Percentiles rank a stretch among this genome's conserved stretches.
Evolutionary conservation across 2,113 vertebrate genomes (phyloP).

Genomic region (Daphoenositta chrysoptera): DNA sequence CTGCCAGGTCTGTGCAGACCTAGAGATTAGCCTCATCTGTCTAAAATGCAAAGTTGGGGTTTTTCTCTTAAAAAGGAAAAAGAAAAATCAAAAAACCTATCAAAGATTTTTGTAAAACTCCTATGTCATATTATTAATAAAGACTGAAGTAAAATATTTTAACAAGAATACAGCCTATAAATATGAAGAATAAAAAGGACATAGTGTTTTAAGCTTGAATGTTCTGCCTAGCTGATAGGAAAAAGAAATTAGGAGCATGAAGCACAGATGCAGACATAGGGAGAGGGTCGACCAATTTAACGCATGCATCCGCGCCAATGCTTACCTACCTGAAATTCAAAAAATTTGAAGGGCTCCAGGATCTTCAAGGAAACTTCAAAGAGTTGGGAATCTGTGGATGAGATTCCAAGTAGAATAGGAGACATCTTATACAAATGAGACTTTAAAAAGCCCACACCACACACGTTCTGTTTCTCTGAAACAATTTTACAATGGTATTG

Average conservation of each 20-base stretch:
- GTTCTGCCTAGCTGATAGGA: slow-evolving; percentile 23
- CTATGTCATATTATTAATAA: neutral
- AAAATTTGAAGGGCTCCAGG: slow-evolving; percentile 69
- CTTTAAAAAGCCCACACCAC: neutral
- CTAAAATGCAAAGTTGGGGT: neutral
- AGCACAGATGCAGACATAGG: slow-evolving; percentile 68
- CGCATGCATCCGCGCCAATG: slow-evolving; percentile 66
- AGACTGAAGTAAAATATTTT: neutral
- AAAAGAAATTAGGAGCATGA: slow-evolving; percentile 61
- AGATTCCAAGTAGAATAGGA: slow-evolving; percentile 70
- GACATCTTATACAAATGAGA: slow-evolving; percentile 49
- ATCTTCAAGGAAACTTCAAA: slow-evolving; percentile 70
- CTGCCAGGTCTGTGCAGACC: neutral
- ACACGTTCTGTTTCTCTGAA: neutral
- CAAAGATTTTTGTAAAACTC: neutral
- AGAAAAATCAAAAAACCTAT: neutral
- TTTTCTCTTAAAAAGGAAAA: neutral
- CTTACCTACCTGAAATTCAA: slow-evolving; percentile 72
- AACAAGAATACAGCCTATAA: neutral
- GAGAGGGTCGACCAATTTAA: slow-evolving; percentile 71
- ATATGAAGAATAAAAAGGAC: neutral
- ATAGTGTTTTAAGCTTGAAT: neutral
- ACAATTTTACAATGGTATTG: neutral
- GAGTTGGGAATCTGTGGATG: slow-evolving; percentile 65
- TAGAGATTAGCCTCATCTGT: neutral